A percentile compares a stretch with the other conserved stretches of the same genome.
Evolutionary conservation across 2,113 vertebrate genomes (phyloP).

Genomic region (crab-eating macaque (Macaca fascicularis)): T2T-MFA8v1.1 NC_088377.1:35851501-35852000

Average conservation of each 20-base stretch:
- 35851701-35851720: accelerated
- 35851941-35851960: background rate
- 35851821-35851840: slow-evolving; percentile 97
- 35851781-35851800: slow-evolving; percentile 98
- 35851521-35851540: no score
- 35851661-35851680: no score
- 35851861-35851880: slow-evolving; percentile 98
- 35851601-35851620: accelerated
- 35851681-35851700: accelerated
- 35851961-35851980: accelerated
- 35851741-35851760: slow-evolving; percentile 88
- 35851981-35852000: accelerated
- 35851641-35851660: no score
- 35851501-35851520: no score
- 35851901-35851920: slow-evolving; percentile 95
- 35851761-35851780: slow-evolving; percentile 98
- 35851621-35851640: no score
- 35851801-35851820: slow-evolving; percentile 97
- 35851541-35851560: no score
- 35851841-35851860: slow-evolving; percentile 99
- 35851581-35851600: no score
- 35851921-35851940: no score
- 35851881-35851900: slow-evolving; percentile 98
- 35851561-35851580: no score
- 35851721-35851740: accelerated